Evolutionary conservation across 2,113 vertebrate genomes (phyloP), one percentile per base, ranked within the genome.

Genomic region (Corapipo altera): DNA sequence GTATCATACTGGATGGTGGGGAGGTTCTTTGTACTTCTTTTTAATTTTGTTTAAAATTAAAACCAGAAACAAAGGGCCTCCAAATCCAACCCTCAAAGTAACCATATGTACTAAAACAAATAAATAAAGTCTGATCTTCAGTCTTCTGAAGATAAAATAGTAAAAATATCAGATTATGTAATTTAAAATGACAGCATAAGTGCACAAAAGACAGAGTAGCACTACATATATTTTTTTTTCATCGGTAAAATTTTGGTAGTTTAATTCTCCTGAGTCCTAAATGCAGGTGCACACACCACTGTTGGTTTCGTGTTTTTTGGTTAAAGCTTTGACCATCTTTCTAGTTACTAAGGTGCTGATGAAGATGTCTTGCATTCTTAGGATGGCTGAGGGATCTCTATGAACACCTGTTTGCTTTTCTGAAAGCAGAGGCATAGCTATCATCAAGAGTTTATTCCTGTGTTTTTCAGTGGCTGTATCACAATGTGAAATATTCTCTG

Each of bases 401-500:
- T 64, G 70, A 73, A 70, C 57, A 83, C 26, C 26, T 64, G 21
- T 71, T 83, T 64, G 46, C 9, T 84, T 83, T 92, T 80, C 65
- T 77, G 75, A 59, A 88, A 84, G 33, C 30, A 43, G 55, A 86
- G 35, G 5, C 14, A 22, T n/a, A 86, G 62, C 80, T 85, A 69
- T 66, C 22, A 46, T 59, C 37, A 65, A 54, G 48, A 85, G 49
- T 66, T 91, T 82, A 30, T 85, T 49, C 32, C 51, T 88, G 1
- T 61, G 12, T 54, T 85, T 83, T 74, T 37, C 73, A 93, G 48
- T 51, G 59, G 51, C 46, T 84, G 0, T 55, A 23, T 59, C 49
- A 93, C 54, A 95, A 94, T 85, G 62, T 69, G 54, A 88, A 95
- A 37, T 85, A 85, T 62, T 85, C 90, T 52, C 24, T 86, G 83